phyloP scores from a whole-genome alignment of 1,140 invertebrate species.

The Ceratosolen fusciceps region DNA sequence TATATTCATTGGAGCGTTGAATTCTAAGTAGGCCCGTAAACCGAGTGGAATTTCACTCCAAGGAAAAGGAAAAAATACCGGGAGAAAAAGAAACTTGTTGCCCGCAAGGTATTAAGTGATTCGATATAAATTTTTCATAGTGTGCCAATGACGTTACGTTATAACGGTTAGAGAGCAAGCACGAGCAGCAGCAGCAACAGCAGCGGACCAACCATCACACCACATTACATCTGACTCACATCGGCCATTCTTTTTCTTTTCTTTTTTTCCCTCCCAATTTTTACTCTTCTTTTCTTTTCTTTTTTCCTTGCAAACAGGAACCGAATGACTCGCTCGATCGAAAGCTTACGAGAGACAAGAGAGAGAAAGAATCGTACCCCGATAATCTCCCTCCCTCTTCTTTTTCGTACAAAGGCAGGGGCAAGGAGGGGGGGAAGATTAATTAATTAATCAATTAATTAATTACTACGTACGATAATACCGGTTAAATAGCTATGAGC shows the following conservation, averaged over 20 bases:
- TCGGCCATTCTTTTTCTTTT: background rate
- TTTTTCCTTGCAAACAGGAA: background rate
- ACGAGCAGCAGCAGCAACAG: no score
- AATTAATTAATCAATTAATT: no score
- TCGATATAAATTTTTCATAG: background rate
- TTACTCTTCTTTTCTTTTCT: no score
- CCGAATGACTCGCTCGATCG: background rate
- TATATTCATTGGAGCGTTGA: background rate
- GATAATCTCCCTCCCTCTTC: background rate
- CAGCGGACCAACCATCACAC: no score
- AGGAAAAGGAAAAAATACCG: background rate
- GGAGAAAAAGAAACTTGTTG: no score
- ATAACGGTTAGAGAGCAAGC: background rate
- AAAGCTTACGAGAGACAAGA: background rate
- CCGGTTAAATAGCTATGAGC: no score
- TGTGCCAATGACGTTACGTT: constrained; percentile 11
- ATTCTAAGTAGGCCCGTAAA: background rate
- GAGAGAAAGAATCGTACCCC: background rate
- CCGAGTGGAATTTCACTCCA: background rate
- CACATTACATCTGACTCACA: background rate
- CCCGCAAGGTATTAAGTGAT: background rate
- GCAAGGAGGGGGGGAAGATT: background rate
- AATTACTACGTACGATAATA: no score
- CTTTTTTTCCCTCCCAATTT: no score
- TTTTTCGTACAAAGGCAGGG: background rate